Conservation (phyloP, 2,888 invertebrate species). For the Auanema freiburgensis region DNA sequence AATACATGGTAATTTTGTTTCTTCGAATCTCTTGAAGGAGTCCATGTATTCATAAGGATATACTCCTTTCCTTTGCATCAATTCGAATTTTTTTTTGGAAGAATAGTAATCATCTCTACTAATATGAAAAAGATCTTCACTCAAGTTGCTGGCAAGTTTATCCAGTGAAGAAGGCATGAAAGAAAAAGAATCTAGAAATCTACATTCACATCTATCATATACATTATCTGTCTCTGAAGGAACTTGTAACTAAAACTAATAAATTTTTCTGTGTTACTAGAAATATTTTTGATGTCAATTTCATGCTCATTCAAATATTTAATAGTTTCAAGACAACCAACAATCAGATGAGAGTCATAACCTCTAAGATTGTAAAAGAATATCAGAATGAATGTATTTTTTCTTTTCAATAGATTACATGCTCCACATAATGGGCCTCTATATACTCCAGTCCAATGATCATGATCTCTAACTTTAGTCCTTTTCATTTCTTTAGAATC, state of each 20-base stretch:
- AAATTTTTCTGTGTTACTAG: conserved; percentile 38
- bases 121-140: conserved; percentile 25
- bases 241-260: conserved; percentile 37
- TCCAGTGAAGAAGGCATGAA: conserved; percentile 31
- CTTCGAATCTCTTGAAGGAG: conserved; percentile 41
- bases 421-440: conserved; percentile 23
- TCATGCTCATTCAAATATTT: conserved; percentile 19
- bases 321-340: too few species aligned
- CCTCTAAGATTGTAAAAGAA: conserved; percentile 44
- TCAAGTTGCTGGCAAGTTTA: conserved; percentile 38
- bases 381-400: conserved; percentile 38
- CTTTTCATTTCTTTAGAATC: too few species aligned
- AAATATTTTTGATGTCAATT: conserved; percentile 28
- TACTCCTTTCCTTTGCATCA: conserved; percentile 45
- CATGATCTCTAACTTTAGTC: conserved; percentile 27
- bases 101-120: conserved; percentile 24
- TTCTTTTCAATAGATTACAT: conserved; percentile 28
- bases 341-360: conserved; percentile 42
- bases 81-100: conserved; percentile 20
- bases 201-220: conserved; percentile 24
- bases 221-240: too few species aligned
- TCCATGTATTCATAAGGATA: conserved; percentile 62
- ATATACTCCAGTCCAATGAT: conserved; percentile 35
- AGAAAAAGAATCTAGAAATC: conserved; percentile 47
- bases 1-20: conserved; percentile 42